A percentile compares a stretch with the other conserved stretches of the same genome.
These are phyloP conservation scores for Nysson spinosus DNA, from an alignment of 2,888 invertebrate genomes.

Conservation along the genomic window DNA sequence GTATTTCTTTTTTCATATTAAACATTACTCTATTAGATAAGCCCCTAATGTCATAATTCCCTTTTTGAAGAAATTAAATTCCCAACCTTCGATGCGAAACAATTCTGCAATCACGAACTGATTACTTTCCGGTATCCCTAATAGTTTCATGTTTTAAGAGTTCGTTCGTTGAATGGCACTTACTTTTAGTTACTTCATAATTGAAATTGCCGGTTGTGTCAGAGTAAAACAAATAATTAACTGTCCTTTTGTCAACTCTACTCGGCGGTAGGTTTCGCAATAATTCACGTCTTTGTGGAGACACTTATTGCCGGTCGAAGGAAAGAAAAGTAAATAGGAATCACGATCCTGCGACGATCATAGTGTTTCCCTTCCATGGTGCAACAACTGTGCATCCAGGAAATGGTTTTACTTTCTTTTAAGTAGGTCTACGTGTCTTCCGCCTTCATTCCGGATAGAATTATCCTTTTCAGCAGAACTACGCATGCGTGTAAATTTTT, in stretches of 20 bases:
- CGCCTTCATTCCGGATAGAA: slow-evolving; percentile 37
- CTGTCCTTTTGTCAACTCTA: background rate
- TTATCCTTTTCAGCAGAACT: slow-evolving; percentile 6
- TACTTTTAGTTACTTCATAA: background rate
- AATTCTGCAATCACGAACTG: too few relatives aligned
- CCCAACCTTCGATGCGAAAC: too few relatives aligned
- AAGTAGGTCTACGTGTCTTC: slow-evolving; percentile 26
- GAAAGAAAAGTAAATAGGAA: background rate
- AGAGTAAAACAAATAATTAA: background rate
- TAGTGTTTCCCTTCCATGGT: slow-evolving; percentile 6
- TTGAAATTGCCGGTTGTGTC: background rate
- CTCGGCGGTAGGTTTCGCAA: background rate
- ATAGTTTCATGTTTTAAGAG: too few relatives aligned
- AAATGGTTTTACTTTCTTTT: slow-evolving; percentile 15
- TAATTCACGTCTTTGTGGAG: too few relatives aligned
- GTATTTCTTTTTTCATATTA: too few relatives aligned
- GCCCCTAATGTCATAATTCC: too few relatives aligned
- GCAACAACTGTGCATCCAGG: slow-evolving; percentile 10
- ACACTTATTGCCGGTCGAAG: background rate
- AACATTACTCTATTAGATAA: too few relatives aligned
- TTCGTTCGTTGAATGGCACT: background rate
- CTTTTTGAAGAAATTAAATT: too few relatives aligned
- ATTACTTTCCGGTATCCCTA: too few relatives aligned
- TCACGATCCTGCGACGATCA: background rate
- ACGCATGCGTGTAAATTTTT: background rate